Evolutionary conservation across 2,888 invertebrate genomes (phyloP), one percentile per base, ranked within the genome.

Genomic region (Auanema freiburgensis): DNA sequence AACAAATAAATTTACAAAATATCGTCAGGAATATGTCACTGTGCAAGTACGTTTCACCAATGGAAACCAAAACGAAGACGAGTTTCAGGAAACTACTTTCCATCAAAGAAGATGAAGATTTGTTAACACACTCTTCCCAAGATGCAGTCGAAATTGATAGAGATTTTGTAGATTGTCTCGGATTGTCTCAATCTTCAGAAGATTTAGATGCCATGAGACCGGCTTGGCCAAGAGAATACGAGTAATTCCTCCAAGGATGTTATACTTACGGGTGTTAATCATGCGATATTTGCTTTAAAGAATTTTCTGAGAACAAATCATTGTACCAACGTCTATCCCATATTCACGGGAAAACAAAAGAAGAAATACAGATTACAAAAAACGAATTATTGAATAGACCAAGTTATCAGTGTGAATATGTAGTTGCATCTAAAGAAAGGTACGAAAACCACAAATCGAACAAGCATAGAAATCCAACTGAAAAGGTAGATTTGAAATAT

Each of bases 1-100:
- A 92, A 84, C 90, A 93, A 76, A 94, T 93, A 91, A 88, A 87
- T 53, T 78, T 93, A 44, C 86, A 89, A 62, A 86, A 89, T 74
- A 88, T 93, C 24, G 50, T 79, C 2, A 66, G 79, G 25, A 81
- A 81, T 64, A 72, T 81, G 12, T 52, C 67, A 8, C 56, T 77
- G 57, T 73, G 72, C 69, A 68, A 68, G 64, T 70, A 14, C 41
- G 42, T 51, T 14, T 10, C 18, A 41, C 40, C 14, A 10, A 21
- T 8, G 59, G 41, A 41, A 25, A 51, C 8, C 16, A 51, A 16
- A 14, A 16, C 11, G 12, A 16, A 33, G 24, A 23, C 2, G 24
- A 16, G 10, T 18, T n/a, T 23, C 14, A 16, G 24, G 18, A 24
- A 53, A 16, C 10, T 54, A 10, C 49, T 51, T 21, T 14, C 33